Percentiles rank a stretch among this genome's conserved stretches.
Evolutionary conservation across 2,888 invertebrate species (phyloP).

Genomic region (Cinara cedri): DNA sequence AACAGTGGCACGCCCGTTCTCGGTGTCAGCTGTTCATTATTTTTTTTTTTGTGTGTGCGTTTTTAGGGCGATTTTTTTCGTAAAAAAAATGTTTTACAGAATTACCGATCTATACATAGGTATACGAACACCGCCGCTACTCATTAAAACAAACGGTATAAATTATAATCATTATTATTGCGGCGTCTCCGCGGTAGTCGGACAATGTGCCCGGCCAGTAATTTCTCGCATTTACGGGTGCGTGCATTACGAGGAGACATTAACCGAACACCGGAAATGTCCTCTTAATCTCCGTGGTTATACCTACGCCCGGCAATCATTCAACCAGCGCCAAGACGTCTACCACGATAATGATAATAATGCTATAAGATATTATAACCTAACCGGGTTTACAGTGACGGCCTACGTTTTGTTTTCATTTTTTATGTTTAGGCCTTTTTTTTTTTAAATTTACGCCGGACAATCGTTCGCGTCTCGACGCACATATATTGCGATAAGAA

Average conservation of each 20-base stretch:
- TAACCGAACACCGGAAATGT: slow-evolving; percentile 10
- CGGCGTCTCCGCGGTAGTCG: neutral
- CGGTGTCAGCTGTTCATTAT: no score
- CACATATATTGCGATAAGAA: no score
- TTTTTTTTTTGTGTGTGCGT: no score
- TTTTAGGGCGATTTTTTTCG: no score
- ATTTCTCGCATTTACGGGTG: neutral
- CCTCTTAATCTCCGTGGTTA: slow-evolving; percentile 7
- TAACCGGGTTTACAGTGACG: slow-evolving; percentile 2
- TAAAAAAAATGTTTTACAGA: no score
- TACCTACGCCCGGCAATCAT: slow-evolving; percentile 14
- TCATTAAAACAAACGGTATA: neutral
- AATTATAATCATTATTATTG: neutral
- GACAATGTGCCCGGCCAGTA: neutral
- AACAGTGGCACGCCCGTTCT: no score
- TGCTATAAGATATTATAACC: slow-evolving; percentile 25
- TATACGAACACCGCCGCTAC: no score
- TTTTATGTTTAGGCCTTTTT: no score
- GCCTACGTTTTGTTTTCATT: no score
- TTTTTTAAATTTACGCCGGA: no score
- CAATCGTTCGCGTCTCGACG: no score
- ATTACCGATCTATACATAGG: neutral
- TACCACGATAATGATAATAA: neutral
- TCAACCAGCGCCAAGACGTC: neutral
- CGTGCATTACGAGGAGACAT: neutral